Evolutionary conservation across 1,140 invertebrate species (phyloP).

Genomic region (Magallana angulata): DNA sequence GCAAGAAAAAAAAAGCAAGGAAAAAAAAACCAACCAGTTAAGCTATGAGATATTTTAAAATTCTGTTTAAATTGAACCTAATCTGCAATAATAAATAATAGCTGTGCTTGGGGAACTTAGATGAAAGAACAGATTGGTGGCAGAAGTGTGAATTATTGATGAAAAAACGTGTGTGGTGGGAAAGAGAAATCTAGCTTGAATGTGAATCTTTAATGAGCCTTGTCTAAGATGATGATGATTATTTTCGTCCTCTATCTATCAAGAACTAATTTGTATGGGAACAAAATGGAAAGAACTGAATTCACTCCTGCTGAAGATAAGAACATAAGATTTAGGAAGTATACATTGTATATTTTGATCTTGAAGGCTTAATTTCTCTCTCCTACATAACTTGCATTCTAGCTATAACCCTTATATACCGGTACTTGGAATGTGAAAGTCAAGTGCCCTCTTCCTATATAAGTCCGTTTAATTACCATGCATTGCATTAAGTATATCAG

Average conservation of each 20-base stretch:
- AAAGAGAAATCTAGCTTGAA: slow-evolving; percentile 23
- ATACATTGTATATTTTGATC: background rate
- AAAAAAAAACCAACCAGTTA: background rate
- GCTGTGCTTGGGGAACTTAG: background rate
- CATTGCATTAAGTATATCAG: too few species aligned
- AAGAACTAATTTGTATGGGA: background rate
- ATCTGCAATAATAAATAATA: slow-evolving; percentile 21
- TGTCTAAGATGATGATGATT: slow-evolving; percentile 30
- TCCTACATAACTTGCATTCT: background rate
- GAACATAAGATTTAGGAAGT: background rate
- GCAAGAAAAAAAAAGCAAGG: background rate
- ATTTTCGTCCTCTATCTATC: slow-evolving; percentile 24
- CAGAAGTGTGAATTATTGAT: slow-evolving; percentile 25
- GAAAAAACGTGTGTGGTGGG: slow-evolving; percentile 9
- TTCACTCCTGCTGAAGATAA: background rate
- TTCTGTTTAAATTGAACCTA: background rate
- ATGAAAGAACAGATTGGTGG: slow-evolving; percentile 27
- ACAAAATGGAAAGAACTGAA: slow-evolving; percentile 21
- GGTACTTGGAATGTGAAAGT: background rate
- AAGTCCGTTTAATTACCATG: background rate
- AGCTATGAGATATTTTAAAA: background rate
- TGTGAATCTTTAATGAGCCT: slow-evolving; percentile 29
- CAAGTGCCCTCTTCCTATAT: slow-evolving; percentile 13
- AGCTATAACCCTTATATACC: background rate
- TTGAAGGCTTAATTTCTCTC: background rate